phyloP scores from a whole-genome alignment of 2,113 vertebrate species.

The Acrocephalus arundinaceus region DNA sequence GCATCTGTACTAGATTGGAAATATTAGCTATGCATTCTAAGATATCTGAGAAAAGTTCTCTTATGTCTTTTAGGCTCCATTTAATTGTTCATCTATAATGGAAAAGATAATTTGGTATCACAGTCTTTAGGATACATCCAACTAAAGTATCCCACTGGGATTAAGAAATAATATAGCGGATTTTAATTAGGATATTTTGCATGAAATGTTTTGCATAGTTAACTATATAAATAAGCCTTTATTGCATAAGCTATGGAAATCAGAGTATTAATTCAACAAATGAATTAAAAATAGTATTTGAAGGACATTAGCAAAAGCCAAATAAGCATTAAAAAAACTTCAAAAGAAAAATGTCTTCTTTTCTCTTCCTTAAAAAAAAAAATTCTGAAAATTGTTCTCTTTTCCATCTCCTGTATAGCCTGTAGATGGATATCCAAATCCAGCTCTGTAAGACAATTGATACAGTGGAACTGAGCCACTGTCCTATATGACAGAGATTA shows the following conservation, averaged over 20 bases:
- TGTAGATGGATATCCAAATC: neutral
- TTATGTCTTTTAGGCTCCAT: neutral
- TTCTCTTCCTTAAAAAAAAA: neutral
- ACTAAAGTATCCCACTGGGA: neutral
- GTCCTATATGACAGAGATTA: neutral
- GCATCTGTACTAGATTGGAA: neutral
- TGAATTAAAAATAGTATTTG: neutral
- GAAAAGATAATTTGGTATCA: neutral
- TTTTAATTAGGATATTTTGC: slow-evolving; percentile 39
- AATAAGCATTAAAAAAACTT: neutral
- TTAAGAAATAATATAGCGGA: neutral
- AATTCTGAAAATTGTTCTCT: neutral
- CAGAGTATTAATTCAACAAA: neutral
- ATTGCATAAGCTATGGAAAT: slow-evolving; percentile 22
- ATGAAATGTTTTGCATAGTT: neutral
- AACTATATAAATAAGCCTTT: neutral
- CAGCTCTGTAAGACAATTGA: neutral
- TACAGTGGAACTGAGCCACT: neutral
- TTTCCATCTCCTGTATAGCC: neutral
- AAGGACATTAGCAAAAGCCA: neutral
- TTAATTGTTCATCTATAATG: neutral
- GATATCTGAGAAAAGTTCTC: neutral
- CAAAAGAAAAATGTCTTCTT: neutral
- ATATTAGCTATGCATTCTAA: neutral
- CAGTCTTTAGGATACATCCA: neutral